These are phyloP conservation scores for Scomber colias DNA, from an alignment of 2,113 vertebrate genomes.

Conservation along the genomic window DNA sequence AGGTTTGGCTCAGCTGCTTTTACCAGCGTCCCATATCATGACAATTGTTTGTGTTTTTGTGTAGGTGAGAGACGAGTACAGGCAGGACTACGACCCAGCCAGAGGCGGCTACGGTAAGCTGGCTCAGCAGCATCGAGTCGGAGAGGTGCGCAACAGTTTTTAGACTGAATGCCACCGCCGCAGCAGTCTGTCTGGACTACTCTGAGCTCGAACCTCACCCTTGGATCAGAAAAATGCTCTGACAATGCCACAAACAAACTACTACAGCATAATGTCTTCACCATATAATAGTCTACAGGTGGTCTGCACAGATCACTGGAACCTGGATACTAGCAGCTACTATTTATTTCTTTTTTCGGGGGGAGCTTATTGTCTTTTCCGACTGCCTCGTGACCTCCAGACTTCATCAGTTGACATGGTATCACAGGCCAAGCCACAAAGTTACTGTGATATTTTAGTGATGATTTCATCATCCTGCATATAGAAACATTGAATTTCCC, in stretches of 20 bases:
- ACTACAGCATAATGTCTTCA: neutral
- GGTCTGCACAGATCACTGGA: neutral
- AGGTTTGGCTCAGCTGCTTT: too few relatives aligned
- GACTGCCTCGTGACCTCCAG: neutral
- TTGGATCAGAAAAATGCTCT: slow-evolving; percentile 10
- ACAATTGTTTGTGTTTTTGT: neutral
- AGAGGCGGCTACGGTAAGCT: slow-evolving; percentile 91
- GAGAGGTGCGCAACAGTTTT: slow-evolving; percentile 78
- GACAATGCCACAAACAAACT: neutral
- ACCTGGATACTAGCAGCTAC: neutral
- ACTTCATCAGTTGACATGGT: neutral
- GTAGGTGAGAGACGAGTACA: slow-evolving; percentile 90
- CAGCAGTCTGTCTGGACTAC: slow-evolving; percentile 14
- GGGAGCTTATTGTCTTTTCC: neutral
- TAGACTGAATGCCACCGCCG: slow-evolving; percentile 41
- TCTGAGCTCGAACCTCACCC: neutral
- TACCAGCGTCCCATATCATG: too few relatives aligned
- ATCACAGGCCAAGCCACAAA: neutral
- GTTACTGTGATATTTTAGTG: neutral
- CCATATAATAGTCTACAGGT: neutral
- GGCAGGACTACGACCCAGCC: slow-evolving; percentile 89
- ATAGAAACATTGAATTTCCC: neutral
- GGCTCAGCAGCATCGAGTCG: slow-evolving; percentile 82
- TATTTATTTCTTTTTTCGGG: slow-evolving; percentile 30
- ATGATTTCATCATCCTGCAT: neutral